A percentile compares a stretch with the other conserved stretches of the same genome.
Conservation (phyloP, 2,797 vertebrate species). For the Streptopelia turtur region DNA sequence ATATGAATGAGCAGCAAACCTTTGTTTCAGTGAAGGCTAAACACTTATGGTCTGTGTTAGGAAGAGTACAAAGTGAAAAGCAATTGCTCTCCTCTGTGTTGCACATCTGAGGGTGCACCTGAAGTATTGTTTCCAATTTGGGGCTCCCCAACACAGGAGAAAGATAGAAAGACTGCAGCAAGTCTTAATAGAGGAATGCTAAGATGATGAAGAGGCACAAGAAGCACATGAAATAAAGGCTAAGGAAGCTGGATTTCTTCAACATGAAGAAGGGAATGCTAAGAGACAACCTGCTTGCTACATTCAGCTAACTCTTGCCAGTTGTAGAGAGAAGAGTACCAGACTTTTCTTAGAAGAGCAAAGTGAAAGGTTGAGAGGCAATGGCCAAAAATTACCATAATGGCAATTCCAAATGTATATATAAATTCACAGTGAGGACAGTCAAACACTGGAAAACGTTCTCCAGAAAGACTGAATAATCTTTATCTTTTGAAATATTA, state of each 20-base stretch:
- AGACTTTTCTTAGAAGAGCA: background rate
- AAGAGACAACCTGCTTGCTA: background rate
- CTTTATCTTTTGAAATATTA: background rate
- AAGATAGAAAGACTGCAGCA: background rate
- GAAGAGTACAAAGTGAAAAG: background rate
- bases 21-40: background rate
- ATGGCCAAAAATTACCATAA: background rate
- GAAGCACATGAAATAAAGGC: background rate
- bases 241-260: background rate
- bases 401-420: background rate
- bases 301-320: background rate
- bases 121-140: background rate
- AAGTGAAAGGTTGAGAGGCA: background rate
- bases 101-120: background rate
- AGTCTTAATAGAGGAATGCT: background rate
- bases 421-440: background rate
- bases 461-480: background rate
- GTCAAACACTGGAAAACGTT: background rate
- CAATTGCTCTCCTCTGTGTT: accelerated
- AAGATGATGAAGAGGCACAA: background rate
- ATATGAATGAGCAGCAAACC: background rate
- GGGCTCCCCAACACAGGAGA: accelerated
- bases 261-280: background rate
- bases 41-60: background rate
- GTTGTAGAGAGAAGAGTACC: background rate